A percentile compares a stretch with the other conserved stretches of the same genome.
These are phyloP conservation scores for Chloebia gouldiae DNA, from an alignment of 2,113 vertebrate genomes.

Conservation along the genomic window DNA sequence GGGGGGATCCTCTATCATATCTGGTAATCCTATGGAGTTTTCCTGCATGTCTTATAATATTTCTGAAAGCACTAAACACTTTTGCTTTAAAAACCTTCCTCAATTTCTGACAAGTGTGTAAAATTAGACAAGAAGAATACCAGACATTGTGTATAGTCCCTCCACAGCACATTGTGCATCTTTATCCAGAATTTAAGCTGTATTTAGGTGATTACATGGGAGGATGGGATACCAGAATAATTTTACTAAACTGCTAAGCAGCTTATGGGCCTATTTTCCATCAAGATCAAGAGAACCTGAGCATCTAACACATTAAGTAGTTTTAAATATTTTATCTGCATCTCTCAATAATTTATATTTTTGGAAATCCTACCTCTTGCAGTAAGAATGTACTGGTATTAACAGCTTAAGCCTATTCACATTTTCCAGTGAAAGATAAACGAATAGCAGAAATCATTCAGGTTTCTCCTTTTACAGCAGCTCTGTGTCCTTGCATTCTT, in stretches of 20 bases:
- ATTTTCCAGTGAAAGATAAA: slow-evolving; percentile 19
- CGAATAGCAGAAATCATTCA: slow-evolving; percentile 3
- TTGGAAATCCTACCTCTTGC: slow-evolving; percentile 43
- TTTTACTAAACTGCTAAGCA: slow-evolving; percentile 38
- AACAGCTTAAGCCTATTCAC: slow-evolving; percentile 6
- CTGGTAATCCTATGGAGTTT: background rate
- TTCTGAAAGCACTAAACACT: background rate
- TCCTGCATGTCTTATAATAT: background rate
- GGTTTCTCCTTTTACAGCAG: background rate
- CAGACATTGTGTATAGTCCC: background rate
- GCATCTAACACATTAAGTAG: slow-evolving; percentile 42
- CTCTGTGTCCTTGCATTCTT: background rate
- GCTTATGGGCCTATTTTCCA: slow-evolving; percentile 22
- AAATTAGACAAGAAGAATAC: background rate
- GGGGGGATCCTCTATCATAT: background rate
- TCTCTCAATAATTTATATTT: slow-evolving; percentile 62
- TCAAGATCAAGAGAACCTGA: slow-evolving; percentile 33
- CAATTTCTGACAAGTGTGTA: background rate
- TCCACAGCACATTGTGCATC: background rate
- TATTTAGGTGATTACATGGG: background rate
- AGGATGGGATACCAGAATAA: background rate
- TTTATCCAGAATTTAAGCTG: background rate
- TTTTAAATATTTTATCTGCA: slow-evolving; percentile 63
- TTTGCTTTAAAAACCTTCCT: background rate
- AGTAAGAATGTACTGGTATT: slow-evolving; percentile 24